phyloP scores from a whole-genome alignment of 1,140 invertebrate genomes.

The Ooceraea biroi region DNA sequence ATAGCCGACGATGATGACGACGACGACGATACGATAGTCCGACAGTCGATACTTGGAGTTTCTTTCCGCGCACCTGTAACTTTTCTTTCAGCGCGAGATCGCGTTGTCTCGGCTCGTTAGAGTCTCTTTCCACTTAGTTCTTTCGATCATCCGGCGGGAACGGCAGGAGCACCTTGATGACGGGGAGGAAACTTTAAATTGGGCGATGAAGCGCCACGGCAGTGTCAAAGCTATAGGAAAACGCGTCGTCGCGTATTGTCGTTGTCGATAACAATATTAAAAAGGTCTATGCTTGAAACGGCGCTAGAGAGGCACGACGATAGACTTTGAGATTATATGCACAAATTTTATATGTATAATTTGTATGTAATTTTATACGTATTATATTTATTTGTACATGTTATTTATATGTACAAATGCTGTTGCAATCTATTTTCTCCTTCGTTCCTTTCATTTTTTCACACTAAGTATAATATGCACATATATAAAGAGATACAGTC shows the following conservation, averaged over 20 bases:
- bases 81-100: conserved; percentile 51
- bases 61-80: conserved; percentile 15
- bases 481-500: too few species aligned
- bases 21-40: conserved; percentile 1
- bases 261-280: conserved; percentile 31
- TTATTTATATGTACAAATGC: too few species aligned
- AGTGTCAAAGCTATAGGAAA: background rate
- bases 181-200: conserved; percentile 47
- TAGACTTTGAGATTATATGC: too few species aligned
- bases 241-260: background rate
- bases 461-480: too few species aligned
- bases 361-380: too few species aligned
- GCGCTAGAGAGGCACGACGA: background rate
- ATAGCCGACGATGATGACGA: conserved; percentile 21
- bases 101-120: conserved; percentile 50
- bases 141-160: conserved; percentile 34
- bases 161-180: conserved; percentile 3
- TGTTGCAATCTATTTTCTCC: too few species aligned
- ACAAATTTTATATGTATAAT: too few species aligned
- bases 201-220: background rate
- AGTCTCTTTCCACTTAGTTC: conserved; percentile 34
- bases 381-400: too few species aligned
- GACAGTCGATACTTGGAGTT: conserved; percentile 26
- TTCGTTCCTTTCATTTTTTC: too few species aligned
- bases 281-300: background rate